Conservation (phyloP, 2,797 vertebrate genomes). For the Danio aesculapii region DNA sequence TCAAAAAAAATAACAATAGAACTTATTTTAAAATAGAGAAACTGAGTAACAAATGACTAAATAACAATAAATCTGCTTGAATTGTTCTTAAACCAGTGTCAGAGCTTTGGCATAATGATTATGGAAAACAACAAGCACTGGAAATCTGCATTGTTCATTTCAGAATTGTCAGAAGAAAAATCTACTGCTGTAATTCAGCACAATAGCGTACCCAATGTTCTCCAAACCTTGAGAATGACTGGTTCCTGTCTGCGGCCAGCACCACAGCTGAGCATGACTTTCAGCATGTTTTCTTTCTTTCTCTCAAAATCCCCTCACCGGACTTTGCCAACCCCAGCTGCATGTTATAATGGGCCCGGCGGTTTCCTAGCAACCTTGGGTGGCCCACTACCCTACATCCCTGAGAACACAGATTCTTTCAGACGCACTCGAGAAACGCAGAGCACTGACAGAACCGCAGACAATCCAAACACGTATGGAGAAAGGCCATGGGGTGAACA, state of each 20-base stretch:
- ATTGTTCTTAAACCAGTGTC: no score
- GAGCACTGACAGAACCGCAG: conserved; percentile 43
- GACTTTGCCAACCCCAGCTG: conserved; percentile 63
- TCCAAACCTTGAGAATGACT: conserved; percentile 17
- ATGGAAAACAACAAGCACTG: no score
- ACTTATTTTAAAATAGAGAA: no score
- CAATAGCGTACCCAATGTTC: conserved; percentile 21
- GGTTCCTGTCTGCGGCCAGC: conserved; percentile 19
- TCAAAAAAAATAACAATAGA: no score
- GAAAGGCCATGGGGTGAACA: conserved; percentile 12
- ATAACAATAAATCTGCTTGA: no score
- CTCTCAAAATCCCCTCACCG: conserved; percentile 30
- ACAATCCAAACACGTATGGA: conserved; percentile 40
- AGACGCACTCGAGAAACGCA: conserved; percentile 54
- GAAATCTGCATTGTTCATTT: background rate
- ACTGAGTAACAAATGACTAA: no score
- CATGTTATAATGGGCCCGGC: conserved; percentile 70
- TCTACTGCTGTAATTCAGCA: background rate
- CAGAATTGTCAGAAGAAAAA: background rate
- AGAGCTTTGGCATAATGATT: no score
- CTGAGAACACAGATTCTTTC: conserved; percentile 50
- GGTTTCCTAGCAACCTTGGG: conserved; percentile 78
- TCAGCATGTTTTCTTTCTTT: conserved; percentile 52
- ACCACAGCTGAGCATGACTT: conserved; percentile 44
- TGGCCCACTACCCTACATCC: conserved; percentile 78